A percentile compares a stretch with the other conserved stretches of the same genome.
Conservation (phyloP, 2,113 vertebrate genomes). For the Vidua macroura region DNA sequence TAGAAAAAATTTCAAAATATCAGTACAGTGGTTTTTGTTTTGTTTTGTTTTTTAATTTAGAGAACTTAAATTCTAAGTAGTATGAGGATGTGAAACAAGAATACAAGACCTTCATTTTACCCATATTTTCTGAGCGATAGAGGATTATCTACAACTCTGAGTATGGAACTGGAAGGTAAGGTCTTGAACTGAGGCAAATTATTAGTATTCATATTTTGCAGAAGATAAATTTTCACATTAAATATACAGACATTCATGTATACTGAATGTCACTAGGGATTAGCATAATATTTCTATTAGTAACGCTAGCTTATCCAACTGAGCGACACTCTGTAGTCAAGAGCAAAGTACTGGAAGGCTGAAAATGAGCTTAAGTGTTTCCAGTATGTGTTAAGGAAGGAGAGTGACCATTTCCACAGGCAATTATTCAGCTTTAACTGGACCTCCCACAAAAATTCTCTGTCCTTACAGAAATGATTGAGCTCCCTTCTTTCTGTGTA, state of each 20-base stretch:
- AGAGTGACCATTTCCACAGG: neutral
- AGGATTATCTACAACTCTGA: neutral
- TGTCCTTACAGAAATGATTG: neutral
- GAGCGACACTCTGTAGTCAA: neutral
- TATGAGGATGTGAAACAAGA: neutral
- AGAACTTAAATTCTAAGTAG: neutral
- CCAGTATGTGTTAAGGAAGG: neutral
- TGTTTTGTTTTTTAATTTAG: neutral
- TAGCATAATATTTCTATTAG: slow-evolving; percentile 48
- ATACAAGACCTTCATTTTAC: neutral
- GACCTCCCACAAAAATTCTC: neutral
- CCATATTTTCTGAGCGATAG: neutral
- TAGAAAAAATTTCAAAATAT: neutral
- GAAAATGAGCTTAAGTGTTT: neutral
- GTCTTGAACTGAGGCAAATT: neutral
- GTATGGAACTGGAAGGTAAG: neutral
- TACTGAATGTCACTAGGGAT: slow-evolving; percentile 1
- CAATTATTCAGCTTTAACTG: neutral
- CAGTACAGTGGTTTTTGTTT: neutral
- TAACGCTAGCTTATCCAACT: neutral
- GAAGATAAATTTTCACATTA: slow-evolving; percentile 16
- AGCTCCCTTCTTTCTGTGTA: neutral
- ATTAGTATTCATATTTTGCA: neutral
- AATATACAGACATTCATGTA: slow-evolving; percentile 9
- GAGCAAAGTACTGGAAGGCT: neutral